These are phyloP conservation scores for Pediacus dermestoides DNA, from an alignment of 2,888 invertebrate species.

Conservation along the genomic window DNA sequence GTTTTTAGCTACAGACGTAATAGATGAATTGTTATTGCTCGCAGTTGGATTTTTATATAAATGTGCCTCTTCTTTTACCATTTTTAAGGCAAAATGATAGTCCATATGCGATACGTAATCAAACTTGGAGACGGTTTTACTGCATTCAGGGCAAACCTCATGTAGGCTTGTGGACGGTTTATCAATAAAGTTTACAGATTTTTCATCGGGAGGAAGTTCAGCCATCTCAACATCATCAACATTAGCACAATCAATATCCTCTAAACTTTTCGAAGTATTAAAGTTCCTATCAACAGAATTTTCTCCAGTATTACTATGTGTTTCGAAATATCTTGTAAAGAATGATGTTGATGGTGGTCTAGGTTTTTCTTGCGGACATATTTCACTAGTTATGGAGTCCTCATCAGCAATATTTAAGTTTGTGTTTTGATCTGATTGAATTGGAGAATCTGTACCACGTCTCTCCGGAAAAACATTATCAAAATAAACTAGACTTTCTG, in stretches of 20 bases:
- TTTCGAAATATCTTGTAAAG: constrained; percentile 34
- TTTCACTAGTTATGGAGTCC: constrained; percentile 27
- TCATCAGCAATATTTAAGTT: constrained; percentile 11
- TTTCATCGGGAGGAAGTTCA: background rate
- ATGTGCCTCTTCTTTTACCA: constrained; percentile 39
- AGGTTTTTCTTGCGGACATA: constrained; percentile 11
- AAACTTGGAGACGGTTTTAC: constrained; percentile 56
- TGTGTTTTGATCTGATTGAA: constrained; percentile 1
- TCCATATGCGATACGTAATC: constrained; percentile 75
- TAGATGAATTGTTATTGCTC: no score
- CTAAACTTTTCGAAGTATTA: constrained; percentile 37
- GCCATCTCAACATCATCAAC: background rate
- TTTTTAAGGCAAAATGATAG: constrained; percentile 70
- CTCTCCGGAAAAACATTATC: constrained; percentile 19
- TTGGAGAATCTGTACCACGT: background rate
- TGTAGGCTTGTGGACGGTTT: no score
- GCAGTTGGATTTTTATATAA: constrained; percentile 26
- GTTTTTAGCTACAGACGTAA: no score
- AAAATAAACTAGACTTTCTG: constrained; percentile 22
- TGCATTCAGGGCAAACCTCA: constrained; percentile 64
- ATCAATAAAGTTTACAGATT: no score
- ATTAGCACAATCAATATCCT: constrained; percentile 14
- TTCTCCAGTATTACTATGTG: background rate
- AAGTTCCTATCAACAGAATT: constrained; percentile 29
- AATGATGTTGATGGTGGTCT: constrained; percentile 29